Conservation (phyloP, 2,888 invertebrate species). For the Mantis religiosa region DNA sequence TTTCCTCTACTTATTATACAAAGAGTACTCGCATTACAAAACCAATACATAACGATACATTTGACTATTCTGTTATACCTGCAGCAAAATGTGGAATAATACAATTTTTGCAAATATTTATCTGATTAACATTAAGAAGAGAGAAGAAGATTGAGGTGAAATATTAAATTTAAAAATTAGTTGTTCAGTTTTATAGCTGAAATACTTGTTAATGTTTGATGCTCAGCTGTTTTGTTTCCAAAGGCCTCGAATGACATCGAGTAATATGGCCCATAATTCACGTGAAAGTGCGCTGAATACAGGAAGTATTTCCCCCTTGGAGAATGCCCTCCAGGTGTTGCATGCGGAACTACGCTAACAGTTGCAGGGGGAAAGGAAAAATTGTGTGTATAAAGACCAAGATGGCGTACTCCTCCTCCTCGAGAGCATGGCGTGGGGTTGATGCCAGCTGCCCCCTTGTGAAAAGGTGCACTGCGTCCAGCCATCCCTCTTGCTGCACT, state of each 20-base stretch:
- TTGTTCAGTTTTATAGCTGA: background rate
- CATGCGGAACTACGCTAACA: constrained; percentile 10
- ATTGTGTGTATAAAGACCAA: constrained; percentile 1
- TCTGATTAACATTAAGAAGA: too few relatives aligned
- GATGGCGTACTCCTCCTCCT: constrained; percentile 8
- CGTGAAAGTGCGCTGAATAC: background rate
- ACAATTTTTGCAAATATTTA: too few relatives aligned
- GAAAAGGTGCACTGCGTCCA: constrained; percentile 3
- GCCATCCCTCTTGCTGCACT: background rate
- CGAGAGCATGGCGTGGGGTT: background rate
- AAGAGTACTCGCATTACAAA: too few relatives aligned
- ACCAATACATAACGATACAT: too few relatives aligned
- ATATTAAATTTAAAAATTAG: too few relatives aligned
- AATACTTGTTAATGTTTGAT: background rate
- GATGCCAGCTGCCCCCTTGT: background rate
- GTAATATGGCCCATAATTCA: constrained; percentile 1
- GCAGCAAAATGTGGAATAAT: too few relatives aligned
- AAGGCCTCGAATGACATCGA: background rate
- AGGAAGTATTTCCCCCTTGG: background rate
- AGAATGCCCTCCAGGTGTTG: constrained; percentile 2
- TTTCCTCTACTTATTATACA: too few relatives aligned
- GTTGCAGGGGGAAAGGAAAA: constrained; percentile 1
- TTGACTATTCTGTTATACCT: too few relatives aligned
- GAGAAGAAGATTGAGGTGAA: too few relatives aligned
- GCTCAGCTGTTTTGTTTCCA: background rate